Evolutionary conservation across 2,113 vertebrate species (phyloP).

Genomic region (Microtus oregoni): DNA sequence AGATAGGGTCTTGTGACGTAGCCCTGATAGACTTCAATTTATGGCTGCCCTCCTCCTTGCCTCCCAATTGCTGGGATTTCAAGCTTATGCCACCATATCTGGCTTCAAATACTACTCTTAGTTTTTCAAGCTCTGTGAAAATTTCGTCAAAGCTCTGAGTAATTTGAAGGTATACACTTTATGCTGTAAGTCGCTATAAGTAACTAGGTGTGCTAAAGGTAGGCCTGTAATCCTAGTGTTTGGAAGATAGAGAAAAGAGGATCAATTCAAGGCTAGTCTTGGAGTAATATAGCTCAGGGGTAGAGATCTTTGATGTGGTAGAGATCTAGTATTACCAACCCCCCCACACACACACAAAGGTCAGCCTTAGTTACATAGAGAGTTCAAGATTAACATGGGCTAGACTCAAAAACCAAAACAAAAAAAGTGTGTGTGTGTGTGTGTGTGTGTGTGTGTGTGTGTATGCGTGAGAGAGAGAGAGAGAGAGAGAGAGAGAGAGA

Average conservation of each 20-base stretch:
- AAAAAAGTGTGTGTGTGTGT: neutral
- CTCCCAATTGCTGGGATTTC: neutral
- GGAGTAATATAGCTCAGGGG: neutral
- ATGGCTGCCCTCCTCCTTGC: neutral
- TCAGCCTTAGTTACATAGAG: neutral
- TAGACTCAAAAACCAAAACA: neutral
- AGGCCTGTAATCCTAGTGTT: neutral
- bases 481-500: too few relatives aligned
- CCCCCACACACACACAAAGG: neutral
- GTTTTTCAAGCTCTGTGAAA: neutral
- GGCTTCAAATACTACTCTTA: neutral
- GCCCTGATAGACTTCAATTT: neutral
- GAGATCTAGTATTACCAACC: neutral
- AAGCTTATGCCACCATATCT: neutral
- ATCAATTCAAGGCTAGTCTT: neutral
- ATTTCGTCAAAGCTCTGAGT: conserved; percentile 14
- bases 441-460: too few relatives aligned
- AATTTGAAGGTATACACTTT: neutral
- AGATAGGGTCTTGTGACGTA: neutral
- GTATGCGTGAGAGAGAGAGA: too few relatives aligned
- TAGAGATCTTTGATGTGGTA: neutral
- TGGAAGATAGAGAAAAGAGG: conserved; percentile 1
- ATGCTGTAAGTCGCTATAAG: neutral
- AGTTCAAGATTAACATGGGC: neutral
- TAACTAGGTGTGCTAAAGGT: conserved; percentile 8